These are phyloP conservation scores for Brotogeris chrysoptera DNA, from an alignment of 2,797 vertebrate genomes.

Conservation along the genomic window DNA sequence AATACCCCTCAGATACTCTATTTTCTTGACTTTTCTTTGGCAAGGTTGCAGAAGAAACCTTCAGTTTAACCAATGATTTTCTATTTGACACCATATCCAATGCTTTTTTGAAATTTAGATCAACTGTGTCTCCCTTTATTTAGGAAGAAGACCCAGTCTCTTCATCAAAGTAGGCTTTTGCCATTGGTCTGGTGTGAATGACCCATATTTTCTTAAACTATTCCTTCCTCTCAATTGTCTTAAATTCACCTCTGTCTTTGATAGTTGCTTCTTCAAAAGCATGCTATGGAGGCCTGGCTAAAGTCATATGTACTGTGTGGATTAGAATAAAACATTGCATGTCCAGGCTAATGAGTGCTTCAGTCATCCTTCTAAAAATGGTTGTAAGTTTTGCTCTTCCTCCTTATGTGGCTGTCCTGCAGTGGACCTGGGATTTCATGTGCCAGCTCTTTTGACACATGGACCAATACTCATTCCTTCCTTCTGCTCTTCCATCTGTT, in stretches of 20 bases:
- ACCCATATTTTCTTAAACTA: not conserved
- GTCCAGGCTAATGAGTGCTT: not conserved
- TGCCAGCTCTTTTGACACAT: slow-evolving; percentile 1
- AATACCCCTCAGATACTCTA: not conserved
- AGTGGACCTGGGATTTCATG: not conserved
- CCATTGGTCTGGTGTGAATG: not conserved
- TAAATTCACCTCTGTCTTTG: not conserved
- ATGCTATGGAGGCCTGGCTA: not conserved
- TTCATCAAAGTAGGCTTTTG: not conserved
- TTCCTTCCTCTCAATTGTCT: not conserved
- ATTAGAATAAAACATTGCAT: not conserved
- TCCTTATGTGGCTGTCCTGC: not conserved
- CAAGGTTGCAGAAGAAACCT: not conserved
- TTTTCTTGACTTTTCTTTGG: not conserved
- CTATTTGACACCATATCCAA: not conserved
- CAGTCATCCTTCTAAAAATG: not conserved
- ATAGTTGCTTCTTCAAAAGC: not conserved
- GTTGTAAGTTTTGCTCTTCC: not conserved
- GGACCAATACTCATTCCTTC: slow-evolving; percentile 1
- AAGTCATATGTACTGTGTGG: not conserved
- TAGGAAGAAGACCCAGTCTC: not conserved
- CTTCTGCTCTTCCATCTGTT: slow-evolving; percentile 53
- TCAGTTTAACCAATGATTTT: not conserved
- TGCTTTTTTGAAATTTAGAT: not conserved
- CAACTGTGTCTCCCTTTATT: not conserved